Evolutionary conservation across 2,888 invertebrate species (phyloP), one percentile per base, ranked within the genome.

Genomic region (Cantharis nigra): DNA sequence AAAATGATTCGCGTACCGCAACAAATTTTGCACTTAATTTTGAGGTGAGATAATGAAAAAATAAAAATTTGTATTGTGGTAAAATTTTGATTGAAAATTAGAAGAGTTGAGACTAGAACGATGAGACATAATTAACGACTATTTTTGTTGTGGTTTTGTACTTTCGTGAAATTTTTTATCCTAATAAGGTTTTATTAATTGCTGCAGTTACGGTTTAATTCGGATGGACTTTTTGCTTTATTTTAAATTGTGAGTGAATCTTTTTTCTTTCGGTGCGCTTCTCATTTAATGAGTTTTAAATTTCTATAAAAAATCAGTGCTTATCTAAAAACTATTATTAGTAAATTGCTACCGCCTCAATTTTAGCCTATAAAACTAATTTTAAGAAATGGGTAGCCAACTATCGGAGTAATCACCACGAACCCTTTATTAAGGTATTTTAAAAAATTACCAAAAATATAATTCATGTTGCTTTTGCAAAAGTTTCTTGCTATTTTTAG

Each of bases 341-440:
- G 65, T 67, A 67, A 67, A 67, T 67, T 67, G 65, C 65, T 67
- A 67, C 65, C 65, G 65, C 65, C 65, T 67, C 20, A 67, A 23
- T 67, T 67, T 67, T n/a, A 49, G 49, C n/a, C 2, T 49, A 49
- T 49, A n/a, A n/a, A 49, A 49, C 49, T 49, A 49, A 49, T 49
- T 49, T 49, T n/a, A 49, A n/a, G 2, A 49, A 49, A 49, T 49
- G 49, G n/a, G 49, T 49, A 49, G 49, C 7, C 49, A 49, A 49
- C 49, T 49, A n/a, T 49, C n/a, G 7, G n/a, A 7, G 49, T n/a
- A 49, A 49, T 49, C n/a, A 2, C n/a, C 49, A 49, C 7, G 49
- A 49, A 49, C 49, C 49, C n/a, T 49, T 49, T 49, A 49, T 49
- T n/a, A n/a, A 49, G n/a, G 49, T 7, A 49, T 49, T 49, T 49